phyloP scores from a whole-genome alignment of 2,797 vertebrate genomes.

The Coranthus polyacanthus region DNA sequence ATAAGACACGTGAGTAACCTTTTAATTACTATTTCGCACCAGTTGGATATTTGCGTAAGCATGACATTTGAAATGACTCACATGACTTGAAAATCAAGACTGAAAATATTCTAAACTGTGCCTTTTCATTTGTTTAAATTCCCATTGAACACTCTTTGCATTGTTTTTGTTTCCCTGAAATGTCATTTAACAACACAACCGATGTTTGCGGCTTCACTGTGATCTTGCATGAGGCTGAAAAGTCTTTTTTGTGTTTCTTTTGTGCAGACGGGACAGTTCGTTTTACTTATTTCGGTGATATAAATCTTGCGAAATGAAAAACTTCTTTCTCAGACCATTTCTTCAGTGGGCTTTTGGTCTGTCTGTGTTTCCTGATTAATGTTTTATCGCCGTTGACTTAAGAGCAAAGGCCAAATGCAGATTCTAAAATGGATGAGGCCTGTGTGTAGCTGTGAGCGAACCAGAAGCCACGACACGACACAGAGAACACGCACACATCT shows the following conservation, averaged over 20 bases:
- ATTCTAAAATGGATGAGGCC: too few species aligned
- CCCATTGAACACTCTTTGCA: neutral
- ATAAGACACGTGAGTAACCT: conserved; percentile 12
- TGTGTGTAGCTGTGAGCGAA: conserved; percentile 4
- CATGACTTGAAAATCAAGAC: neutral
- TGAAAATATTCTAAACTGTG: conserved; percentile 1
- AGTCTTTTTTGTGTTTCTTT: neutral
- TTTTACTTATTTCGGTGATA: neutral
- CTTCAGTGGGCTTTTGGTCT: neutral
- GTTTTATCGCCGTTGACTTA: too few species aligned
- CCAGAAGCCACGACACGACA: conserved; percentile 2
- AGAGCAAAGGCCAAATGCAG: too few species aligned
- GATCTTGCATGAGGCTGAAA: neutral
- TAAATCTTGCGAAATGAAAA: neutral
- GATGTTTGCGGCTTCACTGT: neutral
- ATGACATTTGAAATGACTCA: neutral
- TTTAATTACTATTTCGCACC: conserved; percentile 2
- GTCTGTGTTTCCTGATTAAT: neutral
- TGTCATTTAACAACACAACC: neutral
- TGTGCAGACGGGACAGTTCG: neutral
- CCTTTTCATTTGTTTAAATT: neutral
- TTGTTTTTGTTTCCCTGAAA: neutral
- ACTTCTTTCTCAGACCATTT: too few species aligned
- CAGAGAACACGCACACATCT: neutral
- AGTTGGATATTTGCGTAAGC: neutral